phyloP scores from a whole-genome alignment of 2,113 vertebrate genomes.

The Hyperoodon ampullatus region DNA sequence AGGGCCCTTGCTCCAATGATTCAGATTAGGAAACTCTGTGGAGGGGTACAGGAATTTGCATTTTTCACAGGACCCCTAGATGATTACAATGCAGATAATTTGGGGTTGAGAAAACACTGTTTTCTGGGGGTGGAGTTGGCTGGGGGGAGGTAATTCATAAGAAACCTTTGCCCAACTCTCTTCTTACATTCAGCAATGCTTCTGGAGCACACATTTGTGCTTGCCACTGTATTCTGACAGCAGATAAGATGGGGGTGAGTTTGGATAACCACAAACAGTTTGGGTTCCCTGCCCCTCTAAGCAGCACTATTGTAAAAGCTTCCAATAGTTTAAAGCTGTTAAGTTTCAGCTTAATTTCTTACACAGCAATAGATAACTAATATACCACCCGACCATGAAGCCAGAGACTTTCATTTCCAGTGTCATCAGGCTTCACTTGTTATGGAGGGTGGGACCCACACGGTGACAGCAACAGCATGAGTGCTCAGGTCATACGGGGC shows the following conservation, averaged over 20 bases:
- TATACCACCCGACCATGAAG: background rate
- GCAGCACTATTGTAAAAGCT: background rate
- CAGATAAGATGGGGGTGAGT: background rate
- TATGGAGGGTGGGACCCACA: too few relatives aligned
- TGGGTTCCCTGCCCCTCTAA: background rate
- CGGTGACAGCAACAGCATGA: too few relatives aligned
- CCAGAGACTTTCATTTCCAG: background rate
- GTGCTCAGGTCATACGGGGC: too few relatives aligned
- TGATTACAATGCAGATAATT: background rate
- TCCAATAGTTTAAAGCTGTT: background rate
- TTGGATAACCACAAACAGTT: background rate
- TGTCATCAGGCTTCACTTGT: background rate
- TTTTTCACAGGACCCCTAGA: background rate
- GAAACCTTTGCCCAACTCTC: background rate
- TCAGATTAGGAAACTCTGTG: background rate
- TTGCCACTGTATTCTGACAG: background rate
- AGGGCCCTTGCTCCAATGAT: background rate
- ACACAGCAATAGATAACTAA: background rate
- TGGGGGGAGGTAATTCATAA: too few relatives aligned
- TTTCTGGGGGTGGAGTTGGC: background rate
- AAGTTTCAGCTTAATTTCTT: background rate
- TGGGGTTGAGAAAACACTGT: accelerated
- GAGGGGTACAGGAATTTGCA: background rate
- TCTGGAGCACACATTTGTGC: background rate
- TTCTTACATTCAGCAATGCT: background rate